phyloP scores from a whole-genome alignment of 2,888 invertebrate species.

The Caenorhabditis sinica region DNA sequence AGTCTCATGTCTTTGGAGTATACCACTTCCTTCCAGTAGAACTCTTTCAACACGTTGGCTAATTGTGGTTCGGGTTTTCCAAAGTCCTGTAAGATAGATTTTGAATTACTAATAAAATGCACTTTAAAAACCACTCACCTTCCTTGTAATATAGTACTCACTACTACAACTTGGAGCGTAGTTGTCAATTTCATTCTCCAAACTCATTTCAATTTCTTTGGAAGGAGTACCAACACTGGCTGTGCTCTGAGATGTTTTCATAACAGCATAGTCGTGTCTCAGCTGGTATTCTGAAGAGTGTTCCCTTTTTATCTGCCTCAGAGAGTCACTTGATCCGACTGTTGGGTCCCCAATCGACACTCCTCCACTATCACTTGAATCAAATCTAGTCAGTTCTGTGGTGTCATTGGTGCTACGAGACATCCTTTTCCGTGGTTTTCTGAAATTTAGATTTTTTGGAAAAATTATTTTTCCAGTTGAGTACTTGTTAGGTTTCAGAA shows the following conservation, averaged over 20 bases:
- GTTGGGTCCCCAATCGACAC: conserved; percentile 64
- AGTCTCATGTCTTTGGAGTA: conserved; percentile 84
- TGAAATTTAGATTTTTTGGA: background rate
- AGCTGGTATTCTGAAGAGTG: conserved; percentile 56
- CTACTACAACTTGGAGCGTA: conserved; percentile 55
- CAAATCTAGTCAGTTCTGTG: conserved; percentile 59
- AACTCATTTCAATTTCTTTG: conserved; percentile 53
- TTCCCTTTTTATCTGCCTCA: conserved; percentile 54
- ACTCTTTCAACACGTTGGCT: conserved; percentile 69
- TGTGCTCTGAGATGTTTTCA: conserved; percentile 59
- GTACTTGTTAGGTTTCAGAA: conserved; percentile 59
- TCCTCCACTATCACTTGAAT: conserved; percentile 73
- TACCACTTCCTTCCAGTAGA: conserved; percentile 72
- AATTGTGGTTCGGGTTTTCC: conserved; percentile 56
- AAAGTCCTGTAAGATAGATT: conserved; percentile 47
- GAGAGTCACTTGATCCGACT: conserved; percentile 35
- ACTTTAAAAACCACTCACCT: too few species aligned
- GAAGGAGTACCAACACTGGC: conserved; percentile 56
- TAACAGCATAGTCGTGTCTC: conserved; percentile 50
- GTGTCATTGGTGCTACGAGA: conserved; percentile 61
- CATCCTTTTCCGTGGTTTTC: conserved; percentile 58
- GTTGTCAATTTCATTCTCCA: conserved; percentile 44
- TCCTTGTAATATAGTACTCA: conserved; percentile 64
- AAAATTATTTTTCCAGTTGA: background rate
- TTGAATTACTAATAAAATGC: too few species aligned